Conservation (phyloP, 2,797 vertebrate genomes). For the Amazona finschi region DNA sequence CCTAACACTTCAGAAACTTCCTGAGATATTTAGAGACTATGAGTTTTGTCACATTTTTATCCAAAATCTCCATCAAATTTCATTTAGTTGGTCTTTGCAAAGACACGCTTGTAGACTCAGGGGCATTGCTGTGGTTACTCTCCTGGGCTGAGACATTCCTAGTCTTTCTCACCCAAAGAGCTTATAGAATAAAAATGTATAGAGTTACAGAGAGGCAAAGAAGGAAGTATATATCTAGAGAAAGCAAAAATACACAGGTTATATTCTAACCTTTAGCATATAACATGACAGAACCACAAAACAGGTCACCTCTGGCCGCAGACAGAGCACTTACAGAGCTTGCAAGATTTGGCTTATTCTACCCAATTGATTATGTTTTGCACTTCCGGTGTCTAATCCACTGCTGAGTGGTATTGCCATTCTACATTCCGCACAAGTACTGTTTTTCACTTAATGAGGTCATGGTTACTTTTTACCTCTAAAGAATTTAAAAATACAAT, state of each 20-base stretch:
- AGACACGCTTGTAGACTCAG: not conserved
- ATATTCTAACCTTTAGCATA: not conserved
- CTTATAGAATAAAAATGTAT: not conserved
- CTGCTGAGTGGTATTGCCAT: not conserved
- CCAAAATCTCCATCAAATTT: not conserved
- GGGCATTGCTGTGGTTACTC: not conserved
- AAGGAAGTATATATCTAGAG: not conserved
- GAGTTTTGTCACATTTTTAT: not conserved
- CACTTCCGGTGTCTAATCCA: not conserved
- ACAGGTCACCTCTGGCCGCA: not conserved
- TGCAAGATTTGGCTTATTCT: not conserved
- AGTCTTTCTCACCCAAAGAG: not conserved
- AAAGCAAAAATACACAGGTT: not conserved
- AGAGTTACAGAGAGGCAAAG: not conserved
- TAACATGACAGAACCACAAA: not conserved
- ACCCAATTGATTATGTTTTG: fast-evolving
- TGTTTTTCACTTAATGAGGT: not conserved
- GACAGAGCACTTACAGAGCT: not conserved
- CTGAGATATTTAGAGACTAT: not conserved
- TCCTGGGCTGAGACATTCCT: not conserved
- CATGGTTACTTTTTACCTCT: fast-evolving
- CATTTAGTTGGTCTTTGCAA: not conserved
- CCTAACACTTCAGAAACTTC: not conserved
- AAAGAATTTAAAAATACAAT: not conserved
- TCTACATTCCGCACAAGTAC: not conserved